Evolutionary conservation across 2,888 invertebrate species (phyloP).

Genomic region (Tiphia femorata): DNA sequence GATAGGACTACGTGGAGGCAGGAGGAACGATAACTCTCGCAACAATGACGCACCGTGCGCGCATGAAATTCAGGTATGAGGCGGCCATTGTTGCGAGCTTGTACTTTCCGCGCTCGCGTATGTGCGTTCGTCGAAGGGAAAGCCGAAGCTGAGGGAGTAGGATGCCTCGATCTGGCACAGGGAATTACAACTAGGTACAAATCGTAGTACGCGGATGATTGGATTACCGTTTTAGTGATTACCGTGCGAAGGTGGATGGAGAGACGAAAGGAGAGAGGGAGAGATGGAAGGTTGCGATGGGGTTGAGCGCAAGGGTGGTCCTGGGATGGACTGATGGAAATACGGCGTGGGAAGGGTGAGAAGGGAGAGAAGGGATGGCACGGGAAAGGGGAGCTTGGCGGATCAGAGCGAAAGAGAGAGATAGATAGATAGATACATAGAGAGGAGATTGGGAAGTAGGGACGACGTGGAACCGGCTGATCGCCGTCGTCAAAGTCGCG

Average conservation of each 20-base stretch:
- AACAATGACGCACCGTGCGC: too few species aligned
- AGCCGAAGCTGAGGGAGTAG: too few species aligned
- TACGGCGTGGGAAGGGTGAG: constrained; percentile 22
- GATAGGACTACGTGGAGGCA: too few species aligned
- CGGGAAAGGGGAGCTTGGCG: constrained; percentile 18
- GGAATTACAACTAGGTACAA: constrained; percentile 61
- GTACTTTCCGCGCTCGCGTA: too few species aligned
- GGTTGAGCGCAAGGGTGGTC: constrained; percentile 2
- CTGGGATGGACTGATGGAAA: neutral
- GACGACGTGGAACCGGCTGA: constrained; percentile 14
- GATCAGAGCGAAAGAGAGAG: constrained; percentile 25
- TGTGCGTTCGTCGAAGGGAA: too few species aligned
- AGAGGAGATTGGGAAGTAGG: constrained; percentile 22
- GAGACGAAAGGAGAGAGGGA: neutral
- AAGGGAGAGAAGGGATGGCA: constrained; percentile 21
- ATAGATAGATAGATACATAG: constrained; percentile 28
- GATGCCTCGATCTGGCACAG: constrained; percentile 49
- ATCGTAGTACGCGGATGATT: constrained; percentile 60
- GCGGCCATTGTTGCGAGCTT: too few species aligned
- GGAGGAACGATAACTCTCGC: too few species aligned
- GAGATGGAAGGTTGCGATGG: neutral
- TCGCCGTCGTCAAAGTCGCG: constrained; percentile 40
- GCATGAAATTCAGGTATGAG: too few species aligned
- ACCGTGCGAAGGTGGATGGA: constrained; percentile 41
- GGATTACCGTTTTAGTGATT: constrained; percentile 61